Evolutionary conservation across 2,113 vertebrate genomes (phyloP), one percentile per base, ranked within the genome.

Genomic region (Cololabis saira): DNA sequence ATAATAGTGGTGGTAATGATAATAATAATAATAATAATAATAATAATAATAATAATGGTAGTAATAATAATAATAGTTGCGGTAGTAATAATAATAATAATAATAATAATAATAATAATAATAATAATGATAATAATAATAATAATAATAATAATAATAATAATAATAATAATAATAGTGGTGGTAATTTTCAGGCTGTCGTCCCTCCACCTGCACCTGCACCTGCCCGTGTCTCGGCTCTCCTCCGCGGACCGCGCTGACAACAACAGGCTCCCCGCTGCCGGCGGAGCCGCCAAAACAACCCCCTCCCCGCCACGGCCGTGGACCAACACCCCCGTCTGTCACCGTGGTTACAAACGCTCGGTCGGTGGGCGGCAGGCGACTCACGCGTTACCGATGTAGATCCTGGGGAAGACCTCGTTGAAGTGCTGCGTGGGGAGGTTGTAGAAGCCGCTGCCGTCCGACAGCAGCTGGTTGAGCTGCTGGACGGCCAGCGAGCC

Each of bases 381-480:
- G 63, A 92, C 93, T 98, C 91, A 98, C 97, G 96, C 96, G 92
- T 98, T 97, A 60, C 97, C 97, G 88, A 98, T 92, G 93, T 95
- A 97, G 85, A 98, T 94, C 74, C 94, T 89, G 48, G 96, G 95
- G 85, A 89, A 94, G 74, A 98, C 96, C 92, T 98, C 96, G 92
- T 98, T 96, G 93, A 95, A 97, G 75, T 98, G 96, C 60, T 97
- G 94, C 54, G 95, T 96, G 10, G 97, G 97, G 3, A 98, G 91
- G 86, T 94, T 96, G 94, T 98, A 98, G 74, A 94, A 95, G 74
- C 97, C 96, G 89, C 93, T 96, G 71, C 94, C 94, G 58, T 97
- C 90, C 0, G 96, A 94, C 67, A 98, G 90, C 9, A 98, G 92
- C 77, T 98, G 95, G 91, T 98, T 98, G 70, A 98, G 95, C 72